A percentile compares a stretch with the other conserved stretches of the same genome.
phyloP scores from a whole-genome alignment of 2,797 vertebrate species.

The Yasuhikotakia modesta region DNA sequence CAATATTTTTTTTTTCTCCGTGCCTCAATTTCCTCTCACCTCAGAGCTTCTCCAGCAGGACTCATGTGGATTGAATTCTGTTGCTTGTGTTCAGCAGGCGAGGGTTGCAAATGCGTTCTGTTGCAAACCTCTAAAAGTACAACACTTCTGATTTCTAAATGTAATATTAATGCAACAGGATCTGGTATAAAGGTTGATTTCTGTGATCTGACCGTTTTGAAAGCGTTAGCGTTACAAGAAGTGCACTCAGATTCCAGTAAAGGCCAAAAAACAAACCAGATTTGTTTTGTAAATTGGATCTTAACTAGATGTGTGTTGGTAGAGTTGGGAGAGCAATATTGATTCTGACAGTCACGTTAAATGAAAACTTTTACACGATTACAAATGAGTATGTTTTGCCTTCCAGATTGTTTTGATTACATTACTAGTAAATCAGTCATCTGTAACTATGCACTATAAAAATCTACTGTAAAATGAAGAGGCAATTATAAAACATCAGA shows the following conservation, averaged over 20 bases:
- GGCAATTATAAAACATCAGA: background rate
- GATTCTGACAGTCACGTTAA: conserved; percentile 64
- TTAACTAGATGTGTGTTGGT: conserved; percentile 51
- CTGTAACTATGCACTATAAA: background rate
- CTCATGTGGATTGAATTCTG: conserved; percentile 72
- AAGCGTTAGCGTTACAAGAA: conserved; percentile 56
- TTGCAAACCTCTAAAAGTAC: conserved; percentile 38
- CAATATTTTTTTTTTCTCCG: conserved; percentile 49
- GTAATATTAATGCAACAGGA: conserved; percentile 58
- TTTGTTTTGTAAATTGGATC: conserved; percentile 65
- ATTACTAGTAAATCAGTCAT: conserved; percentile 60
- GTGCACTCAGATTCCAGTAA: conserved; percentile 36
- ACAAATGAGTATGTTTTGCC: conserved; percentile 67
- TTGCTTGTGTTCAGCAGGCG: conserved; percentile 52
- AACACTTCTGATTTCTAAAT: conserved; percentile 56
- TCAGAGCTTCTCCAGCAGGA: conserved; percentile 57
- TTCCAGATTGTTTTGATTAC: conserved; percentile 67
- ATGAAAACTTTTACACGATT: conserved; percentile 58
- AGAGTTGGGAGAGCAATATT: conserved; percentile 58
- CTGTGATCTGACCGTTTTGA: conserved; percentile 60
- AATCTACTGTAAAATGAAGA: conserved; percentile 1
- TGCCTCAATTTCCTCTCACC: conserved; percentile 51
- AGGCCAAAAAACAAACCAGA: conserved; percentile 62
- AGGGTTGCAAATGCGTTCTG: conserved; percentile 59
- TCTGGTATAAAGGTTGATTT: conserved; percentile 55